Percentiles rank a stretch among this genome's conserved stretches.
phyloP scores from a whole-genome alignment of 2,797 vertebrate genomes.

The Antrozous pallidus region DNA sequence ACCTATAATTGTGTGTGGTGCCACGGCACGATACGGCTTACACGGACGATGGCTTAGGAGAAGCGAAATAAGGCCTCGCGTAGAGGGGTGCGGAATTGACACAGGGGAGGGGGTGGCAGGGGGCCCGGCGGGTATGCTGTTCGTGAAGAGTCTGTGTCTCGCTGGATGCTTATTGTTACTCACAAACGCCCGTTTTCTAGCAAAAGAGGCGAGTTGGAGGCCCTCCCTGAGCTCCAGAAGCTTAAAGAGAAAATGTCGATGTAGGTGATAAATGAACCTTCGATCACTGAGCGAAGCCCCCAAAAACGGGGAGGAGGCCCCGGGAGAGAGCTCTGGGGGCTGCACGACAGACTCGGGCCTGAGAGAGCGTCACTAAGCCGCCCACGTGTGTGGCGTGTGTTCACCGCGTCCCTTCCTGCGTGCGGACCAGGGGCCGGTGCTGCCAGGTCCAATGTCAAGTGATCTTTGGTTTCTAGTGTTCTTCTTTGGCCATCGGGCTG shows the following conservation, averaged over 20 bases:
- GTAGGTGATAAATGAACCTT: not conserved
- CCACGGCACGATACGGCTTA: not conserved
- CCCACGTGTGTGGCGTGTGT: fast-evolving
- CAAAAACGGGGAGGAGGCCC: not conserved
- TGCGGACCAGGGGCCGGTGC: not conserved
- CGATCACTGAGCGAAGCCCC: not conserved
- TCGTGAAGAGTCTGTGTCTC: not conserved
- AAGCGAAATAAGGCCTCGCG: not conserved
- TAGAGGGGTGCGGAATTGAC: not conserved
- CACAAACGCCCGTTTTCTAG: not conserved
- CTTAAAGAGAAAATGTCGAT: not conserved
- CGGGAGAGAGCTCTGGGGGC: not conserved
- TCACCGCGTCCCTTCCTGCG: not conserved
- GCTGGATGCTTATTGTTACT: not conserved
- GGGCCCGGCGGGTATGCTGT: not conserved
- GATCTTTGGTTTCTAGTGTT: not conserved
- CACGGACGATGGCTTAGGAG: not conserved
- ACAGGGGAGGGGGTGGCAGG: no score
- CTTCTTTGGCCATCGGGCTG: not conserved
- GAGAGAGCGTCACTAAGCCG: not conserved
- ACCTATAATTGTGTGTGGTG: constrained; percentile 45
- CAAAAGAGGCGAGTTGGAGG: not conserved
- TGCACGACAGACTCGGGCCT: not conserved
- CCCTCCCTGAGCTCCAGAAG: not conserved
- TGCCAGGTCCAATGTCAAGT: not conserved